Percentiles rank a stretch among this genome's conserved stretches.
Conservation (phyloP, 2,888 invertebrate species). For the Sarcophaga subvicina region DNA sequence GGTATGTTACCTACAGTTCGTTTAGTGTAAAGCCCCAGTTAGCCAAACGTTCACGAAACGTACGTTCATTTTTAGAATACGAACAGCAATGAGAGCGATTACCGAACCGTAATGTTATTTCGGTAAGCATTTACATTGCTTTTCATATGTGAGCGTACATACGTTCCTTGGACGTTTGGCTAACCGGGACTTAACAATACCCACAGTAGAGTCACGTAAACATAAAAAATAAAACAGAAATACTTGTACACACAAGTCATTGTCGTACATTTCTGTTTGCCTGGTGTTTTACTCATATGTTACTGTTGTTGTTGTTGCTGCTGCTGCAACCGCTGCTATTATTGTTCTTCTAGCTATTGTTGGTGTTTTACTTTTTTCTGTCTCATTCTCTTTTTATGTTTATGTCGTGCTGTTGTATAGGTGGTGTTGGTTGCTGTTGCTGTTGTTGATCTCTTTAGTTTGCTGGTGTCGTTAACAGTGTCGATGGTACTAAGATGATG, state of each 20-base stretch:
- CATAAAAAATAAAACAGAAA: not conserved
- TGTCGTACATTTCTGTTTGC: constrained; percentile 49
- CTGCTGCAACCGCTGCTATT: constrained; percentile 15
- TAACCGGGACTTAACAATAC: not conserved
- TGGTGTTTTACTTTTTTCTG: not conserved
- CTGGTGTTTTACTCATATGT: constrained; percentile 56
- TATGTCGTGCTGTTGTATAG: constrained; percentile 25
- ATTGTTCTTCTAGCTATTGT: constrained; percentile 19
- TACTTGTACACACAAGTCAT: constrained; percentile 2
- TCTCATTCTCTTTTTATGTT: constrained; percentile 20
- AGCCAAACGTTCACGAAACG: too few relatives aligned
- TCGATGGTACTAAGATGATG: too few relatives aligned
- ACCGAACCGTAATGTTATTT: too few relatives aligned
- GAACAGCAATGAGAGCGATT: too few relatives aligned
- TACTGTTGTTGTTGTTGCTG: constrained; percentile 47
- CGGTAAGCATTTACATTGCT: too few relatives aligned
- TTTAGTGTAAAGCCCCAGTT: too few relatives aligned
- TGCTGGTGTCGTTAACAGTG: constrained; percentile 5
- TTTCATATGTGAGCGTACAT: too few relatives aligned
- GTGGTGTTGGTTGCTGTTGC: constrained; percentile 27
- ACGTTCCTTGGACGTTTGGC: too few relatives aligned
- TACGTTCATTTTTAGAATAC: too few relatives aligned
- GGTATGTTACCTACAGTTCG: too few relatives aligned
- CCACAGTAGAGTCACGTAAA: not conserved
- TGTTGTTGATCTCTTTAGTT: constrained; percentile 28